A percentile compares a stretch with the other conserved stretches of the same genome.
Conservation (phyloP, 2,888 invertebrate genomes). For the Patella ulyssiponensis region DNA sequence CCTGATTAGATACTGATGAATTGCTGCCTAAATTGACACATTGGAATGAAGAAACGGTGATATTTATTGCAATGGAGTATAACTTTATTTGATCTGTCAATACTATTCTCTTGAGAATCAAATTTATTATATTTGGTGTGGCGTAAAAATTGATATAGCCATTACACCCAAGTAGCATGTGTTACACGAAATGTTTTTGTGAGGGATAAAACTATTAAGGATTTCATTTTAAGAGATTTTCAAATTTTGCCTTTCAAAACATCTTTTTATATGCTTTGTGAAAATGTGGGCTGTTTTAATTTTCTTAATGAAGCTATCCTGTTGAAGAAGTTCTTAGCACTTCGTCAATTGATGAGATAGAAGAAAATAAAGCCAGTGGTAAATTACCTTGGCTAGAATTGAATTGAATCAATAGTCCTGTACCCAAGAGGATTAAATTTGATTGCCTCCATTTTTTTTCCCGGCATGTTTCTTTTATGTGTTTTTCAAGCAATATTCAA, state of each 20-base stretch:
- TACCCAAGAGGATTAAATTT: constrained; percentile 26
- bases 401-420: constrained; percentile 24
- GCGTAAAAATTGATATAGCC: neutral
- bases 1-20: constrained; percentile 4
- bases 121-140: neutral
- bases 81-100: constrained; percentile 12
- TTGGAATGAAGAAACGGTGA: neutral
- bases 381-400: constrained; percentile 22
- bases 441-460: constrained; percentile 21
- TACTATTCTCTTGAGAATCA: neutral
- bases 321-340: neutral
- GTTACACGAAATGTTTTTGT: neutral
- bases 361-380: constrained; percentile 17
- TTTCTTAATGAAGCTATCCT: no score
- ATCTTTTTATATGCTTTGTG: neutral
- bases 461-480: constrained; percentile 10
- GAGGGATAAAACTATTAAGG: neutral
- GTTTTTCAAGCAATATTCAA: constrained; percentile 11
- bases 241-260: neutral
- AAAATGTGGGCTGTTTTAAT: neutral
- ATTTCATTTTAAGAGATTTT: constrained; percentile 12
- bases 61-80: constrained; percentile 1
- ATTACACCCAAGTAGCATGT: constrained; percentile 1
- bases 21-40: neutral
- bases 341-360: neutral